A percentile compares a stretch with the other conserved stretches of the same genome.
Conservation (phyloP, 1,140 invertebrate genomes). For the Scylla paramamosain region DNA sequence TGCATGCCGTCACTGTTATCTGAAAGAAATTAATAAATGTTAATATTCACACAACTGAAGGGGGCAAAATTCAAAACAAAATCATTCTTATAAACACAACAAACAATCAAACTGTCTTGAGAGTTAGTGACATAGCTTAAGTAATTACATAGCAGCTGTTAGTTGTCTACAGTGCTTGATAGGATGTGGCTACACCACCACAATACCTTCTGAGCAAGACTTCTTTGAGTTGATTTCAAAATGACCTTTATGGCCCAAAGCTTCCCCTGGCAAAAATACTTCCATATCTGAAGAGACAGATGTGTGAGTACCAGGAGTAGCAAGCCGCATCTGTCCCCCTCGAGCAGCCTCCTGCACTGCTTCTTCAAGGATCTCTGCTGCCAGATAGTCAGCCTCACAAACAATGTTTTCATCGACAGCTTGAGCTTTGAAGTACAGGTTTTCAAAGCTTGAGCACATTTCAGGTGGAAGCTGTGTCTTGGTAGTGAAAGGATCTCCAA, state of each 20-base stretch:
- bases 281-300: constrained; percentile 25
- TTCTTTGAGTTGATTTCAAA: constrained; percentile 45
- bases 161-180: constrained; percentile 39
- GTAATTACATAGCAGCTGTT: neutral
- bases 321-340: constrained; percentile 1
- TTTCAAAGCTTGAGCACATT: constrained; percentile 77
- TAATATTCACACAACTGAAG: constrained; percentile 66
- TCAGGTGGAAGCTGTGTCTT: constrained; percentile 72
- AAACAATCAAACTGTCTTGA: constrained; percentile 53
- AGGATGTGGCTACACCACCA: constrained; percentile 70
- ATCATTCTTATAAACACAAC: constrained; percentile 42
- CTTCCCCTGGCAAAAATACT: neutral
- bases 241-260: constrained; percentile 31
- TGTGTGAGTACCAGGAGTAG: neutral
- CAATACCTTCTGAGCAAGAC: constrained; percentile 67
- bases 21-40: constrained; percentile 73
- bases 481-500: constrained; percentile 74
- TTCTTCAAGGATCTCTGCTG: constrained; percentile 64
- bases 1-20: constrained; percentile 73
- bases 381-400: constrained; percentile 61
- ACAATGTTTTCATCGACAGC: constrained; percentile 56
- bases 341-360: constrained; percentile 63
- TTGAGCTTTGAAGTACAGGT: constrained; percentile 70
- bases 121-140: constrained; percentile 47
- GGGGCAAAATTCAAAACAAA: constrained; percentile 39